These are phyloP conservation scores for Steatocranus sp. DNA, from an alignment of 2,797 vertebrate genomes.

Conservation along the genomic window DNA sequence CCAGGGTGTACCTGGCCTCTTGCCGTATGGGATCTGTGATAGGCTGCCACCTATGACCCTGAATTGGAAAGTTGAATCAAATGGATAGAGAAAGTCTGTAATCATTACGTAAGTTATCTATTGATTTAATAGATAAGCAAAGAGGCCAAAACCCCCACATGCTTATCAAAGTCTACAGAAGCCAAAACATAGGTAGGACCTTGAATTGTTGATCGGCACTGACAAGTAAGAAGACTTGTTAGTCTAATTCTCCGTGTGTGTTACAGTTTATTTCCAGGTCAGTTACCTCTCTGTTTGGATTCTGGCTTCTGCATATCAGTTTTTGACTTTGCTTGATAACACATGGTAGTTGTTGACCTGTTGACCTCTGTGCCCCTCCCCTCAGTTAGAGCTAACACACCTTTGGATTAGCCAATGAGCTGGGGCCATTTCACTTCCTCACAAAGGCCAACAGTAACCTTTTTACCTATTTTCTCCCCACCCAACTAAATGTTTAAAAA, in stretches of 20 bases:
- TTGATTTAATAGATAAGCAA: not conserved
- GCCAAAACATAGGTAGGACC: constrained; percentile 2
- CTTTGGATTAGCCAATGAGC: constrained; percentile 58
- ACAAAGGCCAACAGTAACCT: not conserved
- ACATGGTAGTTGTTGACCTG: not conserved
- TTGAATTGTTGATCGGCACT: constrained; percentile 14
- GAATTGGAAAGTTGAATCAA: not conserved
- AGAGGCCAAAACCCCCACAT: not conserved
- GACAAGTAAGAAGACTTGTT: not conserved
- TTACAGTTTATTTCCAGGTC: not conserved
- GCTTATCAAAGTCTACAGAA: not conserved
- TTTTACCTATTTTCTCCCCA: not conserved
- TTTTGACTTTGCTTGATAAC: constrained; percentile 28
- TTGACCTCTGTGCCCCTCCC: not conserved
- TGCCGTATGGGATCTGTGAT: not conserved
- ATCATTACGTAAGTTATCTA: not conserved
- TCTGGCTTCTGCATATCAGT: not conserved
- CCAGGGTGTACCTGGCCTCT: not conserved
- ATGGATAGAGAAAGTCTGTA: not conserved
- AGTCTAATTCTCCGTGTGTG: not conserved
- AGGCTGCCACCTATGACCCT: not conserved
- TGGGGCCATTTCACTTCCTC: not conserved
- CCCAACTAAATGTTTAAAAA: constrained; percentile 20
- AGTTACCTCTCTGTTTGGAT: constrained; percentile 29
- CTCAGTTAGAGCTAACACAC: constrained; percentile 12